Evolutionary conservation across 2,113 vertebrate genomes (phyloP).

Genomic region (Lagopus muta): DNA sequence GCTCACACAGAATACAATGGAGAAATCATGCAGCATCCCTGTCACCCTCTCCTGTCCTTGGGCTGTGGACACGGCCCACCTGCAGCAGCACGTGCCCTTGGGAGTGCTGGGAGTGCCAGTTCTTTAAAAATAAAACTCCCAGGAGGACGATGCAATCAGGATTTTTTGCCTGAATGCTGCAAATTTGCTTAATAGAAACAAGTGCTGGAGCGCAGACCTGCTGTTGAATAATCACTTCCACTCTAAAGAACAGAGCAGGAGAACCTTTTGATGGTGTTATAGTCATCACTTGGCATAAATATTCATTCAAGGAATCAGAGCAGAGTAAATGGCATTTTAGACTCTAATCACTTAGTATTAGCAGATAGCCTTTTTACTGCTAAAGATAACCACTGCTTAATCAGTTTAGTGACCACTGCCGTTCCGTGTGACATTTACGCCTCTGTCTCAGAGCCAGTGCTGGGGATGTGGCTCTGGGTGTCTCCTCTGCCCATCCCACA

Average conservation of each 20-base stretch:
- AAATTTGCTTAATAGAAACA: conserved; percentile 74
- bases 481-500: not conserved
- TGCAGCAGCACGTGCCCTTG: not conserved
- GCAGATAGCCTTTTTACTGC: conserved; percentile 71
- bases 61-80: not conserved
- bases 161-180: conserved; percentile 58
- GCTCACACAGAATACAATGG: not conserved
- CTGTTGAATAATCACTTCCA: conserved; percentile 66
- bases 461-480: not conserved
- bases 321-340: conserved; percentile 76
- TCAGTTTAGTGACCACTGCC: conserved; percentile 73
- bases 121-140: conserved; percentile 42
- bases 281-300: conserved; percentile 74
- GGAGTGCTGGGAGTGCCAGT: not conserved
- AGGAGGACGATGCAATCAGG: conserved; percentile 14
- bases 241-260: conserved; percentile 46
- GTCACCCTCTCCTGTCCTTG: not conserved
- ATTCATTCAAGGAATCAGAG: conserved; percentile 75
- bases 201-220: conserved; percentile 59
- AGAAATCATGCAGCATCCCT: not conserved
- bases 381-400: conserved; percentile 70
- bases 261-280: conserved; percentile 70
- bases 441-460: not conserved
- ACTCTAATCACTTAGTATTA: conserved; percentile 71
- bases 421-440: conserved; percentile 59